Evolutionary conservation across 2,888 invertebrate genomes (phyloP), one percentile per base, ranked within the genome.

Genomic region (Steromphala cineraria): DNA sequence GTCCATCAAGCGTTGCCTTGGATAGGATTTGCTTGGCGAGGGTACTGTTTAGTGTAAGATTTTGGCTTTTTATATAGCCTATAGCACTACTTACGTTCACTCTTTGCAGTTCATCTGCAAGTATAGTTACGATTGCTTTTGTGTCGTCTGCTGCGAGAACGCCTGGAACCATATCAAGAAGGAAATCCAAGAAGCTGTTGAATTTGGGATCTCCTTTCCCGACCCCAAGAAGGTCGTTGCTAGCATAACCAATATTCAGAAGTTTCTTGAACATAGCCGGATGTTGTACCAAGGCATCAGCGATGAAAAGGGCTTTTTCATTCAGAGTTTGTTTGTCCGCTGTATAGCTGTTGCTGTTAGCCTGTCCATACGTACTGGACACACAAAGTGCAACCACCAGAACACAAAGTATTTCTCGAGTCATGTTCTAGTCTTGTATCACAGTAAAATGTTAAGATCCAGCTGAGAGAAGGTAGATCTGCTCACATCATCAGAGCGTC

Each of bases 41-140:
- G 8, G 79, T 28, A 21, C 56, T 53, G 21, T 19, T 55, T 15
- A 8, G 52, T n/a, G 17, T 17, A 19, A 55, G 17, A 17, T 55
- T 2, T 15, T 79, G n/a, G 13, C 10, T n/a, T 21, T 40, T 31
- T 7, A 55, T 19, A 5, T 55, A 21, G 17, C 15, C 24, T 0
- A 24, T 67, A 8, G 81, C 36, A 31, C 52, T 62, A 19, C 76
- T 77, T 28, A 67, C 56, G 53, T 84, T 80, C 2, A 84, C 81
- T 31, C 62, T 36, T 53, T 79, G 78, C 5, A 84, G 28, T 31
- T 82, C 84, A 55, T 82, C 75, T 10, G 74, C 75, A 0, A 84
- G 40, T 5, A 79, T 82, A 2, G 21, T n/a, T 40, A 79, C 17
- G 24, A 80, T 76, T 17, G 28, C 77, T 19, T 75, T 55, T 28